Evolutionary conservation across 2,797 vertebrate species (phyloP).

Genomic region (Vireo griseus): DNA sequence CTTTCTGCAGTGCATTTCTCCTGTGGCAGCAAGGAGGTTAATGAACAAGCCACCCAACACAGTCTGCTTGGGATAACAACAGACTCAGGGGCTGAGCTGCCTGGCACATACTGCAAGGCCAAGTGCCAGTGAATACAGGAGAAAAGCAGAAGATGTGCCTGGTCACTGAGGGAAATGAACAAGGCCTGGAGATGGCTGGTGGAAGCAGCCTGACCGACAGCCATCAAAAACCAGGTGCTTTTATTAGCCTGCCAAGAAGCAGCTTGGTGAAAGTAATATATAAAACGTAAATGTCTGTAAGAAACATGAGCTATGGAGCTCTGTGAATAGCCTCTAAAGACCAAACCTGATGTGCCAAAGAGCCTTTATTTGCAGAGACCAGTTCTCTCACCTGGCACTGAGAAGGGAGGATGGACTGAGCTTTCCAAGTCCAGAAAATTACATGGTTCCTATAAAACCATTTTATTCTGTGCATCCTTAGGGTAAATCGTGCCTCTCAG

Average conservation of each 20-base stretch:
- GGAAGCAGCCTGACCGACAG: not conserved
- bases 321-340: slow-evolving; percentile 8
- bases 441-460: not conserved
- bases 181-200: not conserved
- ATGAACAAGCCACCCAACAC: not conserved
- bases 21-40: not conserved
- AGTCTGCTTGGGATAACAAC: not conserved
- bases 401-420: not conserved
- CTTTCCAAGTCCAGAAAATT: not conserved
- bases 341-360: not conserved
- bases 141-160: not conserved
- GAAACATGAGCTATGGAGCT: not conserved
- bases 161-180: not conserved
- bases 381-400: not conserved
- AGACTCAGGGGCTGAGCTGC: not conserved
- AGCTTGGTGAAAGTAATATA: not conserved
- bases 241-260: not conserved
- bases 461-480: not conserved
- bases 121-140: not conserved
- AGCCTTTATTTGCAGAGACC: not conserved
- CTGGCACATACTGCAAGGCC: not conserved
- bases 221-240: slow-evolving; percentile 13
- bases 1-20: not conserved
- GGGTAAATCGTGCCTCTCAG: not conserved
- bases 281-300: not conserved